phyloP scores from a whole-genome alignment of 2,888 invertebrate species.

The Pyrocoelia pectoralis region DNA sequence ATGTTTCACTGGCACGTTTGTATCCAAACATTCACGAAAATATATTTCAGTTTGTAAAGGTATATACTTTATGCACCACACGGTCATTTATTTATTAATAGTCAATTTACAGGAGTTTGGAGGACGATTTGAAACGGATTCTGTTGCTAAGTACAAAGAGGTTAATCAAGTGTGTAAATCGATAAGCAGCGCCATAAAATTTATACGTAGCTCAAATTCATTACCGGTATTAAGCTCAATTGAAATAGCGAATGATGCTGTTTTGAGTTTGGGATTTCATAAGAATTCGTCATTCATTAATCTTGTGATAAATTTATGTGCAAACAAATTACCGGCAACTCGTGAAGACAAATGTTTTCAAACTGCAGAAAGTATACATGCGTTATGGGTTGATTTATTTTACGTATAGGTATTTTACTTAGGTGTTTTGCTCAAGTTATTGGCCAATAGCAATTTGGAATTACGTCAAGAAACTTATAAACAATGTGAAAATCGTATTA shows the following conservation, averaged over 20 bases:
- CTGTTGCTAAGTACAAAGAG: slow-evolving; percentile 58
- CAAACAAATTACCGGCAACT: slow-evolving; percentile 46
- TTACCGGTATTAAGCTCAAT: slow-evolving; percentile 56
- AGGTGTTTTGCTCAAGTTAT: slow-evolving; percentile 49
- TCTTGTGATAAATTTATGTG: slow-evolving; percentile 49
- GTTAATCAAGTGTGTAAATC: slow-evolving; percentile 59
- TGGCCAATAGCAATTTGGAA: slow-evolving; percentile 66
- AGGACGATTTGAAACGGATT: slow-evolving; percentile 52
- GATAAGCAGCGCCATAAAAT: slow-evolving; percentile 59
- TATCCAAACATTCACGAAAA: slow-evolving; percentile 59
- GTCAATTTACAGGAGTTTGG: slow-evolving; percentile 57
- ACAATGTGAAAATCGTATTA: slow-evolving; percentile 64
- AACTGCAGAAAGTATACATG: slow-evolving; percentile 16
- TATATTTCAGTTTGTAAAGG: slow-evolving; percentile 60
- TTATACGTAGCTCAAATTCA: slow-evolving; percentile 56
- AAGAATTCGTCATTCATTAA: slow-evolving; percentile 64
- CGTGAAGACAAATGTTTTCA: slow-evolving; percentile 11
- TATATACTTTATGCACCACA: slow-evolving; percentile 40
- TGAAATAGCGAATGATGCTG: slow-evolving; percentile 62
- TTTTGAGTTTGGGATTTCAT: slow-evolving; percentile 68
- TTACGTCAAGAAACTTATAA: slow-evolving; percentile 65
- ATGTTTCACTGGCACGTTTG: slow-evolving; percentile 60
- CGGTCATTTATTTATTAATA: neutral
- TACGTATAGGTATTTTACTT: slow-evolving; percentile 31
- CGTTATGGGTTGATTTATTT: neutral